A percentile compares a stretch with the other conserved stretches of the same genome.
phyloP scores from a whole-genome alignment of 2,797 vertebrate genomes.

The Peromyscus eremicus region DNA sequence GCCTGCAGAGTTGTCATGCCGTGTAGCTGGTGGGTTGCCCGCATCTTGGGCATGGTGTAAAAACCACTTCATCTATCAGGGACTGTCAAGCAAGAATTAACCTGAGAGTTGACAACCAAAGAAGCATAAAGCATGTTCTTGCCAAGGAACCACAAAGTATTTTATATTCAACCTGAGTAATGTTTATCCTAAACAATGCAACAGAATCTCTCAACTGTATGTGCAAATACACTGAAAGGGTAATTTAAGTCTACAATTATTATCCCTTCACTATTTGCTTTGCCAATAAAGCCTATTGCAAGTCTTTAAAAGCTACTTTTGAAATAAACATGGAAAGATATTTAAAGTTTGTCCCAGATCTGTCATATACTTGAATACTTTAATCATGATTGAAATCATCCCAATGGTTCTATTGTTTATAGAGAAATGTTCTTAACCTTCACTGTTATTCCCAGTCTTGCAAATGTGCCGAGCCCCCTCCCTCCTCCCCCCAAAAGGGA shows the following conservation, averaged over 20 bases:
- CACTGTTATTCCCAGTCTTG: slow-evolving; percentile 81
- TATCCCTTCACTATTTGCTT: slow-evolving; percentile 52
- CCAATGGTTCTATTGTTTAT: slow-evolving; percentile 78
- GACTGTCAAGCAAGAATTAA: slow-evolving; percentile 36
- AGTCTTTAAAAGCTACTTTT: slow-evolving; percentile 68
- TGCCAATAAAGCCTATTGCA: slow-evolving; percentile 69
- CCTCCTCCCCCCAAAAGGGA: too few relatives aligned
- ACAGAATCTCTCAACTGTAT: slow-evolving; percentile 67
- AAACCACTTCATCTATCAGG: neutral
- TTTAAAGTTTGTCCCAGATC: slow-evolving; percentile 79
- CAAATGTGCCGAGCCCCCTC: slow-evolving; percentile 74
- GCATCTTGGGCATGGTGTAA: slow-evolving; percentile 94
- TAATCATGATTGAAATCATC: slow-evolving; percentile 85
- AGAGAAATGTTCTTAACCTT: slow-evolving; percentile 79
- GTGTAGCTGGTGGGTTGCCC: slow-evolving; percentile 97
- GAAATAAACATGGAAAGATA: slow-evolving; percentile 82
- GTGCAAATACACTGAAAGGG: slow-evolving; percentile 34
- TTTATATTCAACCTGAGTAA: slow-evolving; percentile 72
- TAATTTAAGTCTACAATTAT: slow-evolving; percentile 28
- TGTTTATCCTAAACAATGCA: slow-evolving; percentile 56
- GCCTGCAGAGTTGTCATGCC: slow-evolving; percentile 96
- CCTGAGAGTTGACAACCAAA: slow-evolving; percentile 52
- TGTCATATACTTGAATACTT: slow-evolving; percentile 81
- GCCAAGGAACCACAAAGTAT: slow-evolving; percentile 63
- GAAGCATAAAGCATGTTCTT: slow-evolving; percentile 34